phyloP scores from a whole-genome alignment of 2,113 vertebrate genomes.

The Noturus placidus region DNA sequence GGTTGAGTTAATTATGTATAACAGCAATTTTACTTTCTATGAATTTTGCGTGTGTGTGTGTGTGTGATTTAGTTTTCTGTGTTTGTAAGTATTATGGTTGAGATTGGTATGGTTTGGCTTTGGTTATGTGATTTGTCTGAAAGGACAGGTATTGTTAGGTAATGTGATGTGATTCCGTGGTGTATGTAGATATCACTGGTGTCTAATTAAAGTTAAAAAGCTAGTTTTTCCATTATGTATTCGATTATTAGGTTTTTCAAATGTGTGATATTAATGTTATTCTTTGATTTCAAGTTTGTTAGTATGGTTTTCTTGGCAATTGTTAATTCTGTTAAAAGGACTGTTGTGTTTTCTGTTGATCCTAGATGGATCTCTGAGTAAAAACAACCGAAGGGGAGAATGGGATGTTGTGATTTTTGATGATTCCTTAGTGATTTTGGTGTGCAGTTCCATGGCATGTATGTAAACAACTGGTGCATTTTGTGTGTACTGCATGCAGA shows the following conservation, averaged over 20 bases:
- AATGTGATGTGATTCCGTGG: neutral
- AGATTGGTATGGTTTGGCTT: neutral
- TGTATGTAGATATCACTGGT: neutral
- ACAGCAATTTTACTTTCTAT: neutral
- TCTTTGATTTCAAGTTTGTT: no score
- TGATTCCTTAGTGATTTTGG: neutral
- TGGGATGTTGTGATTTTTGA: neutral
- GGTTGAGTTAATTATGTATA: neutral
- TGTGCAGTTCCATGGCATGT: neutral
- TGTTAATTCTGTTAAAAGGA: no score
- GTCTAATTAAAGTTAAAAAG: no score
- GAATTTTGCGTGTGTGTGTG: no score
- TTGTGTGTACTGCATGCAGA: neutral
- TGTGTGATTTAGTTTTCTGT: neutral
- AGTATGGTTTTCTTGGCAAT: no score
- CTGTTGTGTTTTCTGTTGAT: no score
- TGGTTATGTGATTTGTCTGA: neutral
- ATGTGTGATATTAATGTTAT: no score
- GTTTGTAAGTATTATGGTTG: neutral
- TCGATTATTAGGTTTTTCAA: neutral
- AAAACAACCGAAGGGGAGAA: neutral
- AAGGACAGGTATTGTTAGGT: neutral
- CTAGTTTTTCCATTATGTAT: neutral
- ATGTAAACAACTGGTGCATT: no score
- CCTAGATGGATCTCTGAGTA: neutral